phyloP scores from a whole-genome alignment of 2,888 invertebrate species.

The Tetramorium bicarinatum region DNA sequence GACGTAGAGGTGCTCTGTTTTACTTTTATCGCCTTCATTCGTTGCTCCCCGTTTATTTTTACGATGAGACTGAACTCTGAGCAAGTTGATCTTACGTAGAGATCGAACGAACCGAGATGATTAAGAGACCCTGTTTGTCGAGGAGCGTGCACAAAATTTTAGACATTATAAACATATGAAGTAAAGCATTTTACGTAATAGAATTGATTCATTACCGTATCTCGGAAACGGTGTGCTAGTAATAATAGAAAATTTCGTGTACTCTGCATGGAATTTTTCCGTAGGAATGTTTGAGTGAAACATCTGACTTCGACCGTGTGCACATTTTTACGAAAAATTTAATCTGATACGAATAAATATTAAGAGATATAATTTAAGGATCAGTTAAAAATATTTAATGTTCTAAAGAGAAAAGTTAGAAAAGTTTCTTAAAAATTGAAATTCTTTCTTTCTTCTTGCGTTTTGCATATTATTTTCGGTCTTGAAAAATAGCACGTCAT shows the following conservation, averaged over 20 bases:
- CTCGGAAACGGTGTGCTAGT: conserved; percentile 2
- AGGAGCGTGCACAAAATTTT: neutral
- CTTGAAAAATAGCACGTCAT: neutral
- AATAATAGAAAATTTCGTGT: conserved; percentile 17
- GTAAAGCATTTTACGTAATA: neutral
- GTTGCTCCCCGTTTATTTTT: conserved; percentile 30
- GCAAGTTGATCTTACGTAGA: conserved; percentile 11
- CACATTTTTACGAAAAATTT: neutral
- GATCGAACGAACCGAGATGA: conserved; percentile 7
- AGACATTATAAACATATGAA: neutral
- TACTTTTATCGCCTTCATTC: conserved; percentile 54
- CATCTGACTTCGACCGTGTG: neutral
- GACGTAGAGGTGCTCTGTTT: conserved; percentile 68
- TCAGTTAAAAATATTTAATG: neutral
- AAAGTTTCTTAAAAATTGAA: neutral
- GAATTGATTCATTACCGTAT: neutral
- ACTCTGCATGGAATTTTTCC: conserved; percentile 21
- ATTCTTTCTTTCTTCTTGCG: neutral
- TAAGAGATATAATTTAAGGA: neutral
- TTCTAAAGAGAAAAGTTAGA: neutral
- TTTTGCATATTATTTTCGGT: neutral
- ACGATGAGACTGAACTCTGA: neutral
- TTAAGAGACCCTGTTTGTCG: neutral
- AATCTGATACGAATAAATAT: neutral
- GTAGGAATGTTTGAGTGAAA: conserved; percentile 29